These are phyloP conservation scores for Synanthedon vespiformis DNA, from an alignment of 2,888 invertebrate genomes.

Conservation along the genomic window DNA sequence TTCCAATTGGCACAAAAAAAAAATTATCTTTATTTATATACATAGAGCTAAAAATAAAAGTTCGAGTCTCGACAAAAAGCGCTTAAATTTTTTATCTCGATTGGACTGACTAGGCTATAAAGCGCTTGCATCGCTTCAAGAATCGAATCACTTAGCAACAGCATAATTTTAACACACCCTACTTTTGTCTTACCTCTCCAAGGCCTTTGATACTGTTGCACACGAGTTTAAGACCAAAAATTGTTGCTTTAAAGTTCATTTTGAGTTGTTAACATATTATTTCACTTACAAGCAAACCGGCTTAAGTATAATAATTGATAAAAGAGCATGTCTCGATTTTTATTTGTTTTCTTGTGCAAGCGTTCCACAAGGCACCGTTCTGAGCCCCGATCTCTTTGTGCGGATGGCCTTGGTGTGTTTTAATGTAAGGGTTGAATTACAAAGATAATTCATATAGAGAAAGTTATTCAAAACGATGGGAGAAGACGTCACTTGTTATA, in stretches of 20 bases:
- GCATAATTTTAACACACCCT: constrained; percentile 28
- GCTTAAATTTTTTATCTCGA: not conserved
- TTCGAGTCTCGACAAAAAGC: not conserved
- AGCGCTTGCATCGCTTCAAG: not conserved
- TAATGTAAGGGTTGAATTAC: not conserved
- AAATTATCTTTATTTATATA: too few relatives aligned
- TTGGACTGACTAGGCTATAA: not conserved
- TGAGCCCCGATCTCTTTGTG: constrained; percentile 8
- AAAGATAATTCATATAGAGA: not conserved
- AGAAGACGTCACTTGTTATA: not conserved
- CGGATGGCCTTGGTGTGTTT: not conserved
- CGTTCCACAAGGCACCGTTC: constrained; percentile 17
- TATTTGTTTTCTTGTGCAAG: constrained; percentile 15
- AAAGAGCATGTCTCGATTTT: constrained; percentile 20
- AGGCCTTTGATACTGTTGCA: constrained; percentile 24
- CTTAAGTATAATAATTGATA: constrained; percentile 26
- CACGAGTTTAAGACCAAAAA: constrained; percentile 9
- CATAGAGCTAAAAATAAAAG: not conserved
- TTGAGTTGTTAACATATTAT: constrained; percentile 2
- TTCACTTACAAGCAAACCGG: constrained; percentile 26
- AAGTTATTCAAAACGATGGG: not conserved
- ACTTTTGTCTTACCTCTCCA: constrained; percentile 29
- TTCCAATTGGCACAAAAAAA: too few relatives aligned
- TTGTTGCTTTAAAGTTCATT: not conserved
- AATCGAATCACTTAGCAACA: constrained; percentile 33